These are phyloP conservation scores for Anastatus disparis DNA, from an alignment of 1,140 invertebrate genomes.

Conservation along the genomic window DNA sequence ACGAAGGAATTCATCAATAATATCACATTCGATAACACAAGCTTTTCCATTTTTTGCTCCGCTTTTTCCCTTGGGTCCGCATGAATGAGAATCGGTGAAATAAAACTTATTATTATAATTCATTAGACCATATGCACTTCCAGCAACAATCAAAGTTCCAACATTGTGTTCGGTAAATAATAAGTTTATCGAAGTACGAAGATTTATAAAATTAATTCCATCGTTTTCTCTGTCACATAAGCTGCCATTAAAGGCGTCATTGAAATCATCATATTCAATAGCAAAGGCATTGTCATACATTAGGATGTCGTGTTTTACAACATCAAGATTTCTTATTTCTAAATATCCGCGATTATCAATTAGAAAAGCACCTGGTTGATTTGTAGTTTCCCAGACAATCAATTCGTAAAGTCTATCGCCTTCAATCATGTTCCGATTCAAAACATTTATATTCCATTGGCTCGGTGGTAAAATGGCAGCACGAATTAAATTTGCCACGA, in stretches of 20 bases:
- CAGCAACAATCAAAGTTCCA: background rate
- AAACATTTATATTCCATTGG: background rate
- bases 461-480: background rate
- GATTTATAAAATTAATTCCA: background rate
- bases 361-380: background rate
- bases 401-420: background rate
- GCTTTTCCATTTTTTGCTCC: background rate
- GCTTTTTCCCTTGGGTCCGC: background rate
- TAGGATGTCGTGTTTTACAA: background rate
- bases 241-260: background rate
- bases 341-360: background rate
- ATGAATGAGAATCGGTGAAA: background rate
- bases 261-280: background rate
- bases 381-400: too few species aligned
- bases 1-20: background rate
- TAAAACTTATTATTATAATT: background rate
- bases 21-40: background rate
- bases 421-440: slow-evolving; percentile 13
- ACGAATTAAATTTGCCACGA: background rate
- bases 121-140: background rate
- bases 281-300: background rate
- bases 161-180: background rate
- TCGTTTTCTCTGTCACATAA: background rate
- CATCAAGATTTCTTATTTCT: background rate
- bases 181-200: background rate